Conservation (phyloP, 2,797 vertebrate genomes). For the Acanthornis magna region DNA sequence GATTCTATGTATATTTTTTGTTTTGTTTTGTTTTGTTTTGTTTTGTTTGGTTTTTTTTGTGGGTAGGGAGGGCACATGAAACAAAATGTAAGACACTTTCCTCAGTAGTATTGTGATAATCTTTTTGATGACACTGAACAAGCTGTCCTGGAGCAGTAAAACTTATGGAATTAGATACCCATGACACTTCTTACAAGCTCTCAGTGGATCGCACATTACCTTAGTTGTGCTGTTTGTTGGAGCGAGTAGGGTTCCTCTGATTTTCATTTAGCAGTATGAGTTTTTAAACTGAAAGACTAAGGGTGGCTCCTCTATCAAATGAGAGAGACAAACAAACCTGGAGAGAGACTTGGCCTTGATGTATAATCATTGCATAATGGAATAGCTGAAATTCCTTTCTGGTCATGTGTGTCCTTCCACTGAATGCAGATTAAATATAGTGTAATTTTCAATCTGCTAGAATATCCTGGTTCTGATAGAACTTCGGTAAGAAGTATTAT, state of each 20-base stretch:
- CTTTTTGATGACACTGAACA: neutral
- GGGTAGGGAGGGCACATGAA: accelerated
- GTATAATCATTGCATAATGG: neutral
- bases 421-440: neutral
- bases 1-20: neutral
- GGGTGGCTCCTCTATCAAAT: neutral
- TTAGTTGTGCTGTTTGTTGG: neutral
- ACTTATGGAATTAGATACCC: neutral
- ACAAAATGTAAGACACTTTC: neutral
- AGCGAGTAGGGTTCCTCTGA: neutral
- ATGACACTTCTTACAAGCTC: neutral
- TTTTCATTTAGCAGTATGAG: neutral
- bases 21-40: too few relatives aligned
- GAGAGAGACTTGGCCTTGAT: neutral
- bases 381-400: neutral
- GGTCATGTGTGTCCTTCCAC: neutral
- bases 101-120: neutral
- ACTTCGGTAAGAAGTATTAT: neutral
- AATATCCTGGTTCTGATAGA: neutral
- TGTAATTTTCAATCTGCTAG: neutral
- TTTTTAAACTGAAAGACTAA: neutral
- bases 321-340: neutral
- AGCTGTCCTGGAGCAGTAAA: neutral
- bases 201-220: accelerated
- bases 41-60: neutral